Evolutionary conservation across 1,140 invertebrate species (phyloP), one percentile per base, ranked within the genome.

Genomic region (Pomacea maculata): DNA sequence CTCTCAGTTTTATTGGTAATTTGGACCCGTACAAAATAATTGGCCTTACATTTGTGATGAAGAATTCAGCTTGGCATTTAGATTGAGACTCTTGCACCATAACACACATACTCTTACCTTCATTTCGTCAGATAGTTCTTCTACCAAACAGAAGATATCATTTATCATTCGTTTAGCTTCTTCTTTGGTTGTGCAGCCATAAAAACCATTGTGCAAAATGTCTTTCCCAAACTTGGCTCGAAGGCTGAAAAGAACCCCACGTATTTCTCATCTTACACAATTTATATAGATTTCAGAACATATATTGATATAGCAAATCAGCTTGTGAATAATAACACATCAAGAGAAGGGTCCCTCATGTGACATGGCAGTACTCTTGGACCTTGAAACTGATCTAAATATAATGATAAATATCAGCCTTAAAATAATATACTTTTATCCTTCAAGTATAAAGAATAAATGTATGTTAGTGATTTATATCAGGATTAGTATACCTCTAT

Each of bases 141-240:
- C 83, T 72, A 91, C 79, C 83, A 88, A 86, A 82, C 90, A 90
- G 83, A 91, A 92, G 73, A 92, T 84, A 34, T 86, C 80, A 73
- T 86, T 76, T 19, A 91, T 90, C 15, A 82, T 73, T n/a, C 82
- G 25, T 73, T 86, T 77, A 0, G 88, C 91, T 73, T 90, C 85
- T 17, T 88, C 86, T 70, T 61, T 12, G 61, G 83, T 83, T 12
- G 87, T 85, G 67, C 86, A 86, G 11, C 90, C 91, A 77, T 92
- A 90, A 0, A 92, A 84, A 45, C 90, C 91, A 84, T 92, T 92
- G 52, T 86, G 79, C 45, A 89, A 75, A 12, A 89, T 82, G 83
- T 89, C 86, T 68, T 61, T 77, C 14, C 91, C 91, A 87, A 86
- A 92, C 71, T 83, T 61, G 34, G 89, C 91, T 73, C 91, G 84